Evolutionary conservation across 2,113 vertebrate genomes (phyloP), one percentile per base, ranked within the genome.

Genomic region (Manacus vitellinus): DNA sequence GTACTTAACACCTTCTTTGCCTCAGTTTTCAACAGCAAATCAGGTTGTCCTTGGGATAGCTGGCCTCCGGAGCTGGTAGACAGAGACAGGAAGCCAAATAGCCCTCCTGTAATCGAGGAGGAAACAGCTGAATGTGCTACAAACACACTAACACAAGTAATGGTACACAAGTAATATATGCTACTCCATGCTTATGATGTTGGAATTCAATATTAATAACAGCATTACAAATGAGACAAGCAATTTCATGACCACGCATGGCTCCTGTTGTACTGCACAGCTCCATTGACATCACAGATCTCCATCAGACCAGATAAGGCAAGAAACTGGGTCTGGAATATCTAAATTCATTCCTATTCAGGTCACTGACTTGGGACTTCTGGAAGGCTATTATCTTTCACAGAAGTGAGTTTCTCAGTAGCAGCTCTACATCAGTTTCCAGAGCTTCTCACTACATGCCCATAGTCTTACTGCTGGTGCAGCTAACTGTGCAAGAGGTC

Each of bases 141-240:
- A 11, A 75, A 46, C 22, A 24, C 8, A 8, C 84, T 67, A 33
- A 33, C 62, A 62, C 9, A 52, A 51, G 28, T 30, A 25, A 61
- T 33, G 16, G 70, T 66, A 61, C 49, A 49, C 23, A 62, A 72
- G 30, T 33, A n/a, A 55, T 31, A 44, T 20, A 41, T 0, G 3
- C 19, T 30, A 2, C 15, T 58, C 6, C 17, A 11, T 18, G 8
- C n/a, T 62, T 80, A 7, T 13, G 1, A 6, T 5, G 2, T 16
- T 74, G n/a, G 33, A 47, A 78, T 41, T 67, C 47, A 59, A 0
- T 31, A 14, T 43, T 37, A 37, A 41, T 35, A 65, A 47, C 22
- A 58, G 46, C 33, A 68, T 67, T 63, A 63, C 8, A 86, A 92
- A 81, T 7, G 56, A 75, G 56, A 59, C 51, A 84, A 81, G 24